Conservation (phyloP, 2,797 vertebrate genomes). For the Epinephelus coioides region DNA sequence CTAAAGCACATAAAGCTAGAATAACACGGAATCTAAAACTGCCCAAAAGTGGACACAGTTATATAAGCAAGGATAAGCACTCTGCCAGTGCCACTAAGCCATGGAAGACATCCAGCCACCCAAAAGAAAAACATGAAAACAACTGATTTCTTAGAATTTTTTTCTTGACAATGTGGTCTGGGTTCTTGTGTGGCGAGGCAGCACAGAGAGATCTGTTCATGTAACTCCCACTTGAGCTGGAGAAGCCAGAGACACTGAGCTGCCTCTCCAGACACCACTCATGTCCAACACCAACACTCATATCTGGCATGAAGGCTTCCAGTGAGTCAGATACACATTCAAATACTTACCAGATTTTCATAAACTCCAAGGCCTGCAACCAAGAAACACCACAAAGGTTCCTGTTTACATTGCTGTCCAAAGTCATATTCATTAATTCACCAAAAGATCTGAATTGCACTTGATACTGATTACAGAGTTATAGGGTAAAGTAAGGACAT, state of each 20-base stretch:
- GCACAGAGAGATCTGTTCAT: conserved; percentile 68
- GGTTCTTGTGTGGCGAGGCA: conserved; percentile 55
- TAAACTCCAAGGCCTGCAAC: background rate
- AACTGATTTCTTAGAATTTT: conserved; percentile 63
- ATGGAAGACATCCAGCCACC: conserved; percentile 46
- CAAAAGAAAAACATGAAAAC: conserved; percentile 32
- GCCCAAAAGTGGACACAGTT: conserved; percentile 29
- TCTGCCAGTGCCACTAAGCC: conserved; percentile 50
- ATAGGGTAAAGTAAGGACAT: conserved; percentile 27
- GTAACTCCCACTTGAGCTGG: conserved; percentile 63
- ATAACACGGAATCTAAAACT: conserved; percentile 40
- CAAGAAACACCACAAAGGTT: conserved; percentile 11
- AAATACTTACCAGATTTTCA: conserved; percentile 2
- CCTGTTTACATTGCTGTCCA: conserved; percentile 21
- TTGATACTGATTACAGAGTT: conserved; percentile 27
- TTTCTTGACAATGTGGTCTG: conserved; percentile 64
- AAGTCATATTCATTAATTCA: conserved; percentile 18
- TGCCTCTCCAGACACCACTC: conserved; percentile 35
- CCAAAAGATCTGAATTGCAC: conserved; percentile 24
- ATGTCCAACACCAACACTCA: conserved; percentile 61
- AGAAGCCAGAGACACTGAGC: conserved; percentile 55
- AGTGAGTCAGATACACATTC: conserved; percentile 16
- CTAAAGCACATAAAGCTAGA: conserved; percentile 31
- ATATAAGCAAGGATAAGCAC: conserved; percentile 55
- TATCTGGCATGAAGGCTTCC: conserved; percentile 40